A percentile compares a stretch with the other conserved stretches of the same genome.
Evolutionary conservation across 1,140 invertebrate genomes (phyloP).

Genomic region (Bombus turneri): DNA sequence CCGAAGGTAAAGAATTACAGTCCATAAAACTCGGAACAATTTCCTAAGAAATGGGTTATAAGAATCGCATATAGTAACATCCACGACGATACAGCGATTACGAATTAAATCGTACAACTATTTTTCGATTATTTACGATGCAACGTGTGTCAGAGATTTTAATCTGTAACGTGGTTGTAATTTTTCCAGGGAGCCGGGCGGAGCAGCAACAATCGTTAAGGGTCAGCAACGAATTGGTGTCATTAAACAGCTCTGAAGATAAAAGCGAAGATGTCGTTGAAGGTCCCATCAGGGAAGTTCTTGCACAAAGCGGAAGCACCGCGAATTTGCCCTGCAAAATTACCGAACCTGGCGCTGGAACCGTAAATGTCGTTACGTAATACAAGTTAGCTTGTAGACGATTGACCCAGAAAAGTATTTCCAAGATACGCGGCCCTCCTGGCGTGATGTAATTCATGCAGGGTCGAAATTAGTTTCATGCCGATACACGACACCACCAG

Average conservation of each 20-base stretch:
- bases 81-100: too few relatives aligned
- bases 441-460: constrained; percentile 25
- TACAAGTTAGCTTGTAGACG: not conserved
- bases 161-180: not conserved
- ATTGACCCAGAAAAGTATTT: constrained; percentile 43
- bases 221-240: constrained; percentile 66
- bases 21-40: too few relatives aligned
- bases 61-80: too few relatives aligned
- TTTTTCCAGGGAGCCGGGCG: constrained; percentile 74
- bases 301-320: constrained; percentile 88
- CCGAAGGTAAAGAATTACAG: not conserved
- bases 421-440: constrained; percentile 24
- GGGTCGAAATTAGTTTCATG: constrained; percentile 32
- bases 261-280: constrained; percentile 69
- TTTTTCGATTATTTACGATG: not conserved
- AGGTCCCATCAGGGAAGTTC: constrained; percentile 82
- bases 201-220: constrained; percentile 74
- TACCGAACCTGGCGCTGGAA: constrained; percentile 86
- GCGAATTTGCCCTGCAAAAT: constrained; percentile 88
- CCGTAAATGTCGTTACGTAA: constrained; percentile 84
- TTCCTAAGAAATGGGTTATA: too few relatives aligned
- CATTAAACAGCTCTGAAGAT: constrained; percentile 63
- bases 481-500: constrained; percentile 15
- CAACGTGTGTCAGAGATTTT: not conserved
- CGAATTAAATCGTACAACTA: not conserved